phyloP scores from a whole-genome alignment of 2,888 invertebrate species.

The Parelbella ahira region DNA sequence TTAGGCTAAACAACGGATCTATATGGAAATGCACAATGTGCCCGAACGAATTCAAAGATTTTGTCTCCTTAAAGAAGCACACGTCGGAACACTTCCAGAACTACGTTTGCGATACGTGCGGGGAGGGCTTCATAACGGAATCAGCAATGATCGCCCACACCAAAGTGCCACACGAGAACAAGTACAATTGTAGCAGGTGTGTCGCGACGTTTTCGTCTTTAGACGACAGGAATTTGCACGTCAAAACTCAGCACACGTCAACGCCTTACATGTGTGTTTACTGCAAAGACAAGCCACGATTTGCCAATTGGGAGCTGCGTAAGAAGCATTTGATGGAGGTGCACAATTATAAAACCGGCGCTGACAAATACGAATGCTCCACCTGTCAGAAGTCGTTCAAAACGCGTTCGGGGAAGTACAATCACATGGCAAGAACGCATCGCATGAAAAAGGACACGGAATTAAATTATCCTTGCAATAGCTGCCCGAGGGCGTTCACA shows the following conservation, averaged over 20 bases:
- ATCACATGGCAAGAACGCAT: slow-evolving; percentile 70
- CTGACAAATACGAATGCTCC: slow-evolving; percentile 66
- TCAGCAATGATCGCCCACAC: slow-evolving; percentile 70
- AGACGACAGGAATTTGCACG: slow-evolving; percentile 63
- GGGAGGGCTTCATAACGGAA: slow-evolving; percentile 71
- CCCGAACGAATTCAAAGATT: slow-evolving; percentile 67
- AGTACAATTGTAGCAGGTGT: slow-evolving; percentile 66
- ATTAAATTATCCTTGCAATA: slow-evolving; percentile 68
- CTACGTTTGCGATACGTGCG: slow-evolving; percentile 72
- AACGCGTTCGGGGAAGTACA: slow-evolving; percentile 69
- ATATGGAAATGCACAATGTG: slow-evolving; percentile 71
- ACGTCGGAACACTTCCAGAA: slow-evolving; percentile 70
- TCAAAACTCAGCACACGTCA: slow-evolving; percentile 67
- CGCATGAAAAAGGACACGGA: slow-evolving; percentile 65
- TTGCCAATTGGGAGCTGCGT: slow-evolving; percentile 67
- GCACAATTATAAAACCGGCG: slow-evolving; percentile 65
- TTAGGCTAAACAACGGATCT: slow-evolving; percentile 61
- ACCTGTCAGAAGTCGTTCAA: slow-evolving; percentile 68
- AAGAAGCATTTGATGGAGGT: slow-evolving; percentile 68
- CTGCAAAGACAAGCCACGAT: slow-evolving; percentile 68
- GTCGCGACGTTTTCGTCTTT: slow-evolving; percentile 64
- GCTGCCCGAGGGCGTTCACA: slow-evolving; percentile 76
- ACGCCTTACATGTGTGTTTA: slow-evolving; percentile 68
- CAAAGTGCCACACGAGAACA: slow-evolving; percentile 69
- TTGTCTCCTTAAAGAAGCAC: slow-evolving; percentile 64